These are phyloP conservation scores for Malacoctenus gilli DNA, from an alignment of 2,797 vertebrate genomes.

Conservation along the genomic window DNA sequence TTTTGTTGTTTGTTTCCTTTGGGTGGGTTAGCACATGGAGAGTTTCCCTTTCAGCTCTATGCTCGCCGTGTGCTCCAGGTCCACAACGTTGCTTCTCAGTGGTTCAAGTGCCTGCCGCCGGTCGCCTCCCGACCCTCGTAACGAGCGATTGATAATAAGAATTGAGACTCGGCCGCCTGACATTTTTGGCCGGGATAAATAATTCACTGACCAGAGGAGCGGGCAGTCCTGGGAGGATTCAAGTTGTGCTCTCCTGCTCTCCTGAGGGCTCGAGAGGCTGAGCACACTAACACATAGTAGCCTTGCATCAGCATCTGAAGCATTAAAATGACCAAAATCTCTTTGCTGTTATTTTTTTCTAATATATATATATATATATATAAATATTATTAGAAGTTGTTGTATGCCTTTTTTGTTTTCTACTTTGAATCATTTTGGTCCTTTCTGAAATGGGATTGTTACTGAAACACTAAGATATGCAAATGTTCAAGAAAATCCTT, in stretches of 20 bases:
- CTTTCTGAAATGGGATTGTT: conserved; percentile 80
- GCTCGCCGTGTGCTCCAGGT: conserved; percentile 18
- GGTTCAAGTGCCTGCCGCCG: conserved; percentile 69
- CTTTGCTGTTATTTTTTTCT: conserved; percentile 68
- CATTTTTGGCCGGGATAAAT: conserved; percentile 58
- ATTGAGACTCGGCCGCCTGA: conserved; percentile 51
- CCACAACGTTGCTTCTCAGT: conserved; percentile 35
- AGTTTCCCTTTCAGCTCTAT: conserved; percentile 9
- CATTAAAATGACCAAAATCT: conserved; percentile 85
- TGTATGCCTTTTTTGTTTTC: conserved; percentile 60
- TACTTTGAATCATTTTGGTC: conserved; percentile 65
- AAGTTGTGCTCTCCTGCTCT: conserved; percentile 43
- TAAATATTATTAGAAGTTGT: conserved; percentile 54
- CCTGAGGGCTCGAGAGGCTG: conserved; percentile 50
- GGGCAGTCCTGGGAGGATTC: conserved; percentile 34
- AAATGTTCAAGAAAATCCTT: conserved; percentile 82
- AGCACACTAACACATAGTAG: conserved; percentile 60
- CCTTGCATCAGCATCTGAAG: conserved; percentile 68
- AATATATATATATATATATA: too few relatives aligned
- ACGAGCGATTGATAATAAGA: conserved; percentile 58
- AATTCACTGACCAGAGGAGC: conserved; percentile 59
- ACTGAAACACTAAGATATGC: conserved; percentile 92
- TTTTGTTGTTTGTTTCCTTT: background rate
- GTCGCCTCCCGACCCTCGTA: conserved; percentile 57
- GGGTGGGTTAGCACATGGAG: conserved; percentile 7